Evolutionary conservation across 1,140 invertebrate genomes (phyloP), one percentile per base, ranked within the genome.

Genomic region (Drosophila subpulchrella): DNA sequence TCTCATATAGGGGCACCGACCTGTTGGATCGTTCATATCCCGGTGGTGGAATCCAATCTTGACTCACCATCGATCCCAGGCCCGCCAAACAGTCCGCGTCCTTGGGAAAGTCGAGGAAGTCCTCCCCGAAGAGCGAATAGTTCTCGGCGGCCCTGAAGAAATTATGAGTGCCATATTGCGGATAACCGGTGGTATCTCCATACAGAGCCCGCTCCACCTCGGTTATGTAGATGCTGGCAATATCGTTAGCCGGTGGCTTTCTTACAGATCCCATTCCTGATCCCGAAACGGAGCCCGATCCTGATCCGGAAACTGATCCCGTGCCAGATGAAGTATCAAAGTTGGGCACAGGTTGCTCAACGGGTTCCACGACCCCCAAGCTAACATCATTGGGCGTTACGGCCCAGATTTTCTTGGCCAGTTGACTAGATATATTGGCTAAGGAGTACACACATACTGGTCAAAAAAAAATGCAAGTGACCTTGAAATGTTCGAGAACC

Each of bases 71-170:
- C 10, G 47, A 10, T 17, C 27, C 30, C 20, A 44, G 17, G 8
- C 42, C 60, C 15, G 51, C 34, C 13, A 71, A 48, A 10, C 71
- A 75, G 27, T 15, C 39, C 10, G 71, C 36, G 39, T 84, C 61
- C 41, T 72, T 53, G 11, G 78, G 75, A 48, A 84, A 86, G 61
- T 86, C 83, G 0, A 81, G 53, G 55, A 68, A 81, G 27, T 55
- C 36, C 2, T 89, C 66, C 5, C 83, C 83, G 7, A 51, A 65
- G 0, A 91, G 34, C 0, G 90, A 79, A 51, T 89, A 91, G 11
- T 78, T 81, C 61, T 91, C 81, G 17, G 90, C 90, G 4, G 90
- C 90, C 71, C 86, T 81, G 54, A 72, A 88, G 27, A 89, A 90
- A 30, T 84, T 79, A 0, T 34, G 53, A n/a, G 42, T 75, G 44